phyloP scores from a whole-genome alignment of 2,113 vertebrate species.

The Holacanthus passer region DNA sequence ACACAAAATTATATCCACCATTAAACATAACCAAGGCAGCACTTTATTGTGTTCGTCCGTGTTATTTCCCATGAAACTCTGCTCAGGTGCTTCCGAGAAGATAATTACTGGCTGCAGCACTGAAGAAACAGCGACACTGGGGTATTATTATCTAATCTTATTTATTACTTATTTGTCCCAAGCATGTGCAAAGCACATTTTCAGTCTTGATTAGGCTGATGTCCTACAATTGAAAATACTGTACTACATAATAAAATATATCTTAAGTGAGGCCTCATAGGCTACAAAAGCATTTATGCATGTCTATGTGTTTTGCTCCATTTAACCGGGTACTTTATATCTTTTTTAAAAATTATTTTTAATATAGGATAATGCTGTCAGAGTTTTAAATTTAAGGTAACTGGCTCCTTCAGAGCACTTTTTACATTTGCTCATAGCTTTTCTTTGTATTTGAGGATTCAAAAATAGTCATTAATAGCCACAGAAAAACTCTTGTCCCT shows the following conservation, averaged over 20 bases:
- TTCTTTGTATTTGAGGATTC: background rate
- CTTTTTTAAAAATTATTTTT: too few species aligned
- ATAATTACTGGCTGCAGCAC: constrained; percentile 4
- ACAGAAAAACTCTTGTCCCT: too few species aligned
- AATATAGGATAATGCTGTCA: too few species aligned
- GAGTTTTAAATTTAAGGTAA: background rate
- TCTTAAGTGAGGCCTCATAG: background rate
- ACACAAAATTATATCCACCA: constrained; percentile 19
- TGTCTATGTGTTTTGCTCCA: background rate
- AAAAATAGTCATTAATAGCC: too few species aligned
- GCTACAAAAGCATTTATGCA: background rate
- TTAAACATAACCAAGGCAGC: constrained; percentile 4
- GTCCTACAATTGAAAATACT: background rate
- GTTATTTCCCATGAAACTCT: constrained; percentile 34
- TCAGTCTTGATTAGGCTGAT: background rate
- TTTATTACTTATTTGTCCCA: background rate
- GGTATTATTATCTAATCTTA: background rate
- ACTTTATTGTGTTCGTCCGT: background rate
- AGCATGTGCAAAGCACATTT: too few species aligned
- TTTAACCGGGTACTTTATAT: too few species aligned
- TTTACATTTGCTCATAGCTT: background rate
- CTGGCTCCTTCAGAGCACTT: background rate
- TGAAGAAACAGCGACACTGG: background rate
- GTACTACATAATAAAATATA: background rate
- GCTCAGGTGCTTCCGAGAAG: background rate